Evolutionary conservation across 2,113 vertebrate species (phyloP), one percentile per base, ranked within the genome.

Genomic region (Sialia sialis): DNA sequence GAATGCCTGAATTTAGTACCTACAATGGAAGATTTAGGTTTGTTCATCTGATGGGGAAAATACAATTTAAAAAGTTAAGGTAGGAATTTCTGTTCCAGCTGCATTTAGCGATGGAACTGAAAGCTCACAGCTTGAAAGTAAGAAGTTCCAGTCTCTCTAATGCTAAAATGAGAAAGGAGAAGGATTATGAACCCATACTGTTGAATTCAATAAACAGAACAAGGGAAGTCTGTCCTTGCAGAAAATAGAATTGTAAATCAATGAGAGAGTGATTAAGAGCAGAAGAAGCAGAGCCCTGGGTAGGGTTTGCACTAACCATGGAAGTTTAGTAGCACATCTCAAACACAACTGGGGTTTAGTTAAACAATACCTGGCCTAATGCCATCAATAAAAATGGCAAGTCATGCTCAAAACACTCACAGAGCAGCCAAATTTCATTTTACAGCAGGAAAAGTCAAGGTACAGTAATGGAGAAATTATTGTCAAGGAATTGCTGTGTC

Each of bases 211-310:
- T 91, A 85, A 93, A 91, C 56, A 89, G 90, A 96, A 88, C 84
- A 87, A 93, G 89, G 81, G 54, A 97, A 90, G 87, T 89, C 90
- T 94, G 84, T 95, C 93, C 82, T 93, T 91, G 87, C 84, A 96
- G 95, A 93, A 95, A 95, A 95, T 62, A 86, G 85, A 95, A 92
- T 95, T 96, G 82, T 94, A 94, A 94, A 93, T 95, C 95, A 87
- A 84, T 95, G 79, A 55, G 74, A 78, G 91, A 73, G 46, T 93
- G 91, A 95, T 95, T 93, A 94, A 85, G 63, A 67, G 63, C 70
- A 88, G 87, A 80, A 94, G 78, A 93, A 93, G 80, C 81, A 70
- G 63, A 91, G 67, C 36, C 44, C 78, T 95, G 10, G 1, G 67
- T 90, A 80, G 75, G 68, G 52, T 83, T 95, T 94, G 75, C 55